Evolutionary conservation across 2,113 vertebrate genomes (phyloP).

Genomic region (Coturnix japonica): DNA sequence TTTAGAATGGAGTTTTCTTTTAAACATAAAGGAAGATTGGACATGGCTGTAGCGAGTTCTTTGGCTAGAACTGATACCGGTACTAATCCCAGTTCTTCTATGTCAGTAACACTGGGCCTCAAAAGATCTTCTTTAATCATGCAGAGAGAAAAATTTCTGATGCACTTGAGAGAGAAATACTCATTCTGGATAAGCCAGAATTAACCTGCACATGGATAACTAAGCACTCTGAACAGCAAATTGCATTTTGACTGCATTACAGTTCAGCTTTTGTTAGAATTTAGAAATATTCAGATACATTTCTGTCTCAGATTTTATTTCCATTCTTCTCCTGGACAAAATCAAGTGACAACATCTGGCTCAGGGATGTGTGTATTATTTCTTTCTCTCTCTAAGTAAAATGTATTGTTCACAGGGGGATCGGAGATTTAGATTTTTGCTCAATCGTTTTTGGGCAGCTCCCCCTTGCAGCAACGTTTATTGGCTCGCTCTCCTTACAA

Average conservation of each 20-base stretch:
- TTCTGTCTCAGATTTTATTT: slow-evolving; percentile 33
- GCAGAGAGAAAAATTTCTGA: neutral
- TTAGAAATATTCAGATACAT: slow-evolving; percentile 19
- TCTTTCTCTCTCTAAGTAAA: slow-evolving; percentile 44
- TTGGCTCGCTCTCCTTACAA: slow-evolving; percentile 25
- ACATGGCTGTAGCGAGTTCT: neutral
- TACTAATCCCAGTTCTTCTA: neutral
- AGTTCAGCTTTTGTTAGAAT: slow-evolving; percentile 1
- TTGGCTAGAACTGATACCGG: neutral
- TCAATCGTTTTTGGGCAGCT: slow-evolving; percentile 55
- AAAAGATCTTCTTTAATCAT: neutral
- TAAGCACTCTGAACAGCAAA: neutral
- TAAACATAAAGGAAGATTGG: neutral
- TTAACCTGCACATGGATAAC: neutral
- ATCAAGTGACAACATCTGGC: slow-evolving; percentile 60
- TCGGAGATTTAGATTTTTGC: slow-evolving; percentile 38
- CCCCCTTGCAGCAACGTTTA: slow-evolving; percentile 2
- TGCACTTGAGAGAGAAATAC: neutral
- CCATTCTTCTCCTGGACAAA: slow-evolving; percentile 40
- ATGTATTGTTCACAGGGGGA: slow-evolving; percentile 58
- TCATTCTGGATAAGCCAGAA: neutral
- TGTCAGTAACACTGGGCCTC: neutral
- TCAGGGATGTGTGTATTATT: neutral
- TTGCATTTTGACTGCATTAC: neutral
- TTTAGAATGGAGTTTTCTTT: neutral